A percentile compares a stretch with the other conserved stretches of the same genome.
Evolutionary conservation across 2,888 invertebrate genomes (phyloP).

Genomic region (Saturnia pavonia): DNA sequence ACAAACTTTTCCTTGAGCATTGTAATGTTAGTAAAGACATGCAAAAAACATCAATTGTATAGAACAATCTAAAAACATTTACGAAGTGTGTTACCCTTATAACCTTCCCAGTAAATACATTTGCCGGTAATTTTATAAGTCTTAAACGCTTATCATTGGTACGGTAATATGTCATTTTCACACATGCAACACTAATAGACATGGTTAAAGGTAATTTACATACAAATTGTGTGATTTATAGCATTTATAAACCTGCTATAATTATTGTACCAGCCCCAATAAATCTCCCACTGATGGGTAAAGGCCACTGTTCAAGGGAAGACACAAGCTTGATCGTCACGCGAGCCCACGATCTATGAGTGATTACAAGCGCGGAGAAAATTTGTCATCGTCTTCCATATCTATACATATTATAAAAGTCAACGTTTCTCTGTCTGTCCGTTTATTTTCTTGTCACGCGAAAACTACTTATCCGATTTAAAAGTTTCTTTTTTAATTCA

Average conservation of each 20-base stretch:
- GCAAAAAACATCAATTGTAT: background rate
- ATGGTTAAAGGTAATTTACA: background rate
- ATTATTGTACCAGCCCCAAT: background rate
- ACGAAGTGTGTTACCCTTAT: constrained; percentile 7
- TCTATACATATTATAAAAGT: too few relatives aligned
- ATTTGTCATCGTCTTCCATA: too few relatives aligned
- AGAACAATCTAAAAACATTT: background rate
- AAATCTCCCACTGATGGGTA: background rate
- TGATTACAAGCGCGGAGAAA: too few relatives aligned
- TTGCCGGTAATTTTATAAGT: constrained; percentile 5
- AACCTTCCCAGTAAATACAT: constrained; percentile 2
- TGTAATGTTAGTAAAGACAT: background rate
- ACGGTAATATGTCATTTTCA: background rate
- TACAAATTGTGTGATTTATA: background rate
- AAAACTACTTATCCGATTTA: too few relatives aligned
- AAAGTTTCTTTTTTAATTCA: too few relatives aligned
- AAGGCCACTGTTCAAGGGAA: background rate
- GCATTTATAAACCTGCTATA: background rate
- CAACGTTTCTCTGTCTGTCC: too few relatives aligned
- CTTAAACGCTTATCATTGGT: background rate
- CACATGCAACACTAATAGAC: constrained; percentile 4
- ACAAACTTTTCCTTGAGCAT: too few relatives aligned
- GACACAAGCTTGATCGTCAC: too few relatives aligned
- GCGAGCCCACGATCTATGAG: too few relatives aligned
- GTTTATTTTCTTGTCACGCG: too few relatives aligned